Conservation (phyloP, 2,888 invertebrate species). For the Timandra comae region DNA sequence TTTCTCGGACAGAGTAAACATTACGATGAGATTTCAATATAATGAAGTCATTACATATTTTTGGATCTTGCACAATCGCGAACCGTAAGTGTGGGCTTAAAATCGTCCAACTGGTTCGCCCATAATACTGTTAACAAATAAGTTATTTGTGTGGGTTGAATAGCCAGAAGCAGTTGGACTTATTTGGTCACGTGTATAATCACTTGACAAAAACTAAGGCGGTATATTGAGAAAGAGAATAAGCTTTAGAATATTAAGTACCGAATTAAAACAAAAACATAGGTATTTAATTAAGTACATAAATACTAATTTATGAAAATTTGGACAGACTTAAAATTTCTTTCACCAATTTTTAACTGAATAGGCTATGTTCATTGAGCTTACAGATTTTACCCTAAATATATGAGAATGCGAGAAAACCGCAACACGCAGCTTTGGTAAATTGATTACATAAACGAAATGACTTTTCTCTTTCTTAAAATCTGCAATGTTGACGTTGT, state of each 20-base stretch:
- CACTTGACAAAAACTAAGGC: slow-evolving; percentile 17
- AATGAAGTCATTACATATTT: slow-evolving; percentile 49
- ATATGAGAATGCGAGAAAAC: too few relatives aligned
- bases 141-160: slow-evolving; percentile 41
- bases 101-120: slow-evolving; percentile 55
- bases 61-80: slow-evolving; percentile 45
- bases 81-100: slow-evolving; percentile 50
- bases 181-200: slow-evolving; percentile 36
- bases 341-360: too few relatives aligned
- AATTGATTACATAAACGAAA: too few relatives aligned
- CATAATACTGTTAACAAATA: slow-evolving; percentile 30
- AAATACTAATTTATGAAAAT: too few relatives aligned
- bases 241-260: neutral
- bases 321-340: too few relatives aligned
- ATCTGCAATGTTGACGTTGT: too few relatives aligned
- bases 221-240: slow-evolving; percentile 1
- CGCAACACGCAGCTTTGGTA: too few relatives aligned
- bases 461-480: too few relatives aligned
- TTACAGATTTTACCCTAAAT: too few relatives aligned
- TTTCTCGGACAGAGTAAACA: slow-evolving; percentile 30
- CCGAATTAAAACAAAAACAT: neutral
- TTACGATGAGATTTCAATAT: slow-evolving; percentile 24
- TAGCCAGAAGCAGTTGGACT: slow-evolving; percentile 35
- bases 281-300: too few relatives aligned
- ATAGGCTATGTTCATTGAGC: too few relatives aligned